Base-by-base conservation (phyloP, 2,113 vertebrate genomes). In the Osmerus eperlanus region DNA sequence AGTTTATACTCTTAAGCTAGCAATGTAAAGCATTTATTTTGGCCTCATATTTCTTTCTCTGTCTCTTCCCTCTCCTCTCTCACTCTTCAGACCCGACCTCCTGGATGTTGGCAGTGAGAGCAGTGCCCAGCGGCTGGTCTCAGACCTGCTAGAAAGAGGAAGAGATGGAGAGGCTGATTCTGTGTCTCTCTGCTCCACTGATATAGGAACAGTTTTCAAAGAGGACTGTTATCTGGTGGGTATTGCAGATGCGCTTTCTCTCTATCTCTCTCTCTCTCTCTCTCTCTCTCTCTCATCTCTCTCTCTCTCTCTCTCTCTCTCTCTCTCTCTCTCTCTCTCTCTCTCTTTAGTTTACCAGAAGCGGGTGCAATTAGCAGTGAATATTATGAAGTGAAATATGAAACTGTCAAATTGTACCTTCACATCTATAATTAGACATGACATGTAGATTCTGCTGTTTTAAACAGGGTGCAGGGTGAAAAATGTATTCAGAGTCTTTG, bases 31-130 rank as follows among this genome's bases (percentile, higher is more conserved):
- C 41, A 2, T 47, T 47, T 47, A 2, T 47, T 47, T 12, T 47
- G 41, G 41, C 41, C 41, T 47, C 41, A 47, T 47, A 47, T 11
- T 47, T 11, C 41, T 7, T 47, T 12, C 8, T 47, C 41, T 47
- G 8, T 47, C 41, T 11, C 41, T 47, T 36, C 32, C 32, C 32
- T 36, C 9, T 47, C 7, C 41, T 47, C 41, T 47, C 8, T 32
- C 41, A 29, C 18, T 67, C 21, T 70, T 3, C 13, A 86, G 83
- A 32, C 54, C 75, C 77, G 86, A 85, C 83, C 74, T 54, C 18
- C 62, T 59, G 78, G 13, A 0, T 16, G 70, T 53, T 54, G 62
- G n/a, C 58, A 66, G 74, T 80, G 80, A 79, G 61, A 75, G 56
- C 53, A 56, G 70, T 51, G 73, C 76, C 68, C 83, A 83, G 61